These are phyloP conservation scores for Parelbella ahira DNA, from an alignment of 2,888 invertebrate species.

Conservation along the genomic window DNA sequence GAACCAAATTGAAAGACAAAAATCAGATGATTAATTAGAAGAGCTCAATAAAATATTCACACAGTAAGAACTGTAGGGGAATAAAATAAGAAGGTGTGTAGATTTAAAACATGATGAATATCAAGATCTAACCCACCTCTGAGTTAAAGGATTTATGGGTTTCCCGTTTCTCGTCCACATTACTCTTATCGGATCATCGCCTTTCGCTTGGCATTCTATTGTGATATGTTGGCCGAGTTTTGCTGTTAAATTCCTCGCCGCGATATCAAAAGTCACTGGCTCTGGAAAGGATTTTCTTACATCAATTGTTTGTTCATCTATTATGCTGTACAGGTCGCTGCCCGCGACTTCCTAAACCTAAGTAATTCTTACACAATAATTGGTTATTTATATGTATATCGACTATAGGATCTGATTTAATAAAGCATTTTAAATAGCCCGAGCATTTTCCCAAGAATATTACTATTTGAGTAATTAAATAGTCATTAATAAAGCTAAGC, in stretches of 20 bases:
- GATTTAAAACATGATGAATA: slow-evolving; percentile 1
- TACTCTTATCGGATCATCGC: slow-evolving; percentile 91
- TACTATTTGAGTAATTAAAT: no score
- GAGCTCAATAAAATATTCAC: slow-evolving; percentile 14
- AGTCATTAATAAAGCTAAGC: no score
- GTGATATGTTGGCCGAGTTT: slow-evolving; percentile 87
- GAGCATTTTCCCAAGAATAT: no score
- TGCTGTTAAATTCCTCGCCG: slow-evolving; percentile 86
- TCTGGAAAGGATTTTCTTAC: slow-evolving; percentile 67
- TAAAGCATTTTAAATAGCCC: no score
- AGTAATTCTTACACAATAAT: no score
- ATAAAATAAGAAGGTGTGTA: slow-evolving; percentile 1
- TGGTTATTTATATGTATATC: no score
- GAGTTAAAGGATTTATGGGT: slow-evolving; percentile 82
- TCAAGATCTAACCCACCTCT: slow-evolving; percentile 48
- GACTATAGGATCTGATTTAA: no score
- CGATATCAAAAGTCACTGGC: slow-evolving; percentile 88
- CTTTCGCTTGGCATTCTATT: slow-evolving; percentile 89
- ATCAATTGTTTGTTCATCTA: no score
- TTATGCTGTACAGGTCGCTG: no score
- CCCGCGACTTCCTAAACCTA: no score
- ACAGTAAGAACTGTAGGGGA: not conserved
- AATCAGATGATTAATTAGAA: no score
- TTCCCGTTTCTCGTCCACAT: slow-evolving; percentile 89
- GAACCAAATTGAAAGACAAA: no score